Evolutionary conservation across 2,888 invertebrate genomes (phyloP), one percentile per base, ranked within the genome.

Genomic region (Drosophila diplacantha): DNA sequence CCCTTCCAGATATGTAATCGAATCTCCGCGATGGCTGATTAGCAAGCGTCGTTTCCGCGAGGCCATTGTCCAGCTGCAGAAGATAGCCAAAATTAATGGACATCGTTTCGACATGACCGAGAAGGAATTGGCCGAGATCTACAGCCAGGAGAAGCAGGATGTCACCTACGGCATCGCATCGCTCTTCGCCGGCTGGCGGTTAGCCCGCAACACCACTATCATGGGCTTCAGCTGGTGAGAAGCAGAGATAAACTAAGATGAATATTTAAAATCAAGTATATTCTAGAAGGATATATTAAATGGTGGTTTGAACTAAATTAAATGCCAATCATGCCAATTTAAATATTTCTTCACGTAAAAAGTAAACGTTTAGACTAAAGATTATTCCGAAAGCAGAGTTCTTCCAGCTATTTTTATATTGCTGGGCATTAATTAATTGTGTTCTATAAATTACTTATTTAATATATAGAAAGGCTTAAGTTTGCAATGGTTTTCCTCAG

Each of bases 11-110:
- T 90, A 89, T 75, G 88, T 92, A 80, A 90, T 92, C 66, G 92
- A 92, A 88, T 92, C 92, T 43, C 92, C 92, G 4, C 89, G 92
- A 65, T 92, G 92, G 92, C 88, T 92, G 71, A 90, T 90, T 85
- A 89, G 90, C 67, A 89, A 89, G 77, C 90, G 90, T 38, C 89
- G 89, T 68, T 87, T 88, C 41, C 85, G 87, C 72, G 86, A 88
- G 65, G 91, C 91, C 69, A 74, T 91, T 43, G 85, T 85, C 44
- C 87, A 89, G 78, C 85, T 92, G 58, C 89, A 90, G 78, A 87
- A 86, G 73, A 91, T 92, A 62, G 91, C 91, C 18, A 88, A 87
- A 84, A 82, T 85, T 24, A 92, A 92, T 85, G 89, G 90, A 12
- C 90, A 86, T 12, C 81, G 79, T 50, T 87, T 89, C 71, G 82